Evolutionary conservation across 2,113 vertebrate species (phyloP).

Genomic region (Passer montanus): DNA sequence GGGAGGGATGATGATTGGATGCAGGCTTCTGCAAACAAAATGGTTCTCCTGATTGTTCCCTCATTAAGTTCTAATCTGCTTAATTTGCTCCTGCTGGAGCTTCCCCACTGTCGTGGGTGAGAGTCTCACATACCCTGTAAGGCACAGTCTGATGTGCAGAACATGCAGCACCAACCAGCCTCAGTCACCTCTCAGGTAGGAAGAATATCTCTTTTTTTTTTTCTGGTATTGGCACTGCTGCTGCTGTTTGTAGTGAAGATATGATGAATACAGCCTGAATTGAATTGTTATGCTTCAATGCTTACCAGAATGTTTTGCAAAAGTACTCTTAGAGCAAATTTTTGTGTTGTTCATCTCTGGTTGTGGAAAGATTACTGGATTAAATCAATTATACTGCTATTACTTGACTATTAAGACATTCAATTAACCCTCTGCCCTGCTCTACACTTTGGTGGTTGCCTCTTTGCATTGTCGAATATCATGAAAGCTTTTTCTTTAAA

Average conservation of each 20-base stretch:
- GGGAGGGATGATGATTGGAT: neutral
- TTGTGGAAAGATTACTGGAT: neutral
- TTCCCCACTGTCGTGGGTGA: neutral
- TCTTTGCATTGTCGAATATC: neutral
- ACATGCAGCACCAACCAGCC: accelerated
- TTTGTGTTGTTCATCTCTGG: neutral
- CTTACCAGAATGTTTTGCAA: neutral
- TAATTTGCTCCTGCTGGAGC: neutral
- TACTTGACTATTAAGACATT: neutral
- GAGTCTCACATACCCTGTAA: neutral
- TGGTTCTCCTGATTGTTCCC: neutral
- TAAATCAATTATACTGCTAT: neutral
- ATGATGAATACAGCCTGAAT: neutral
- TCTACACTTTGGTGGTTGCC: neutral
- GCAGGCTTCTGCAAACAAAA: neutral
- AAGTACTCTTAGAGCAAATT: neutral
- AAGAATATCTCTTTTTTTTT: neutral
- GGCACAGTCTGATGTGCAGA: accelerated
- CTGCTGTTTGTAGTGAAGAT: neutral
- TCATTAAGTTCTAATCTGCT: neutral
- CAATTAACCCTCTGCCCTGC: accelerated
- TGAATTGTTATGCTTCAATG: accelerated
- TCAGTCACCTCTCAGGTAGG: neutral
- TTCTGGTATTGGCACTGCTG: neutral
- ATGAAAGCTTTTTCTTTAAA: neutral